Percentiles rank a stretch among this genome's conserved stretches.
These are phyloP conservation scores for Campoplex capitator DNA, from an alignment of 2,888 invertebrate genomes.

Conservation along the genomic window DNA sequence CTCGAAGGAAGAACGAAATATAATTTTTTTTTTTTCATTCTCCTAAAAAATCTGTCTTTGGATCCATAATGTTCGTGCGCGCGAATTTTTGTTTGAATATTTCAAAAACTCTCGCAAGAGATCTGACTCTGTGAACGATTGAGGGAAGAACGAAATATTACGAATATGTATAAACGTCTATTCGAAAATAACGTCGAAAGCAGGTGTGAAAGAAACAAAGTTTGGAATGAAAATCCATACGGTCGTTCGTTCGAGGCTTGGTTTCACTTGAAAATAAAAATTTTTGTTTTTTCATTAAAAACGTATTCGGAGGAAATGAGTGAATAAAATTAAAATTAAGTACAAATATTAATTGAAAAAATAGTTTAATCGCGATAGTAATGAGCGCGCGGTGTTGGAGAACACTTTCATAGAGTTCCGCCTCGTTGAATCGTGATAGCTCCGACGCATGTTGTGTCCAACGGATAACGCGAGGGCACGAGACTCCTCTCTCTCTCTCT, in stretches of 20 bases:
- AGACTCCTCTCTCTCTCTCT: constrained; percentile 34
- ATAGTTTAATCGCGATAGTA: constrained; percentile 1
- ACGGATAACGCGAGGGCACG: constrained; percentile 73
- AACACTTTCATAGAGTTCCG: constrained; percentile 68
- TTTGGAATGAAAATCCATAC: background rate
- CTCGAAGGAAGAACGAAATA: no score
- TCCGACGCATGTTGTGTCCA: constrained; percentile 67
- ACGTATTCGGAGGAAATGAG: background rate
- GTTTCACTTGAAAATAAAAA: background rate
- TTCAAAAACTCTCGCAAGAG: background rate
- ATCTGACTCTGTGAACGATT: background rate
- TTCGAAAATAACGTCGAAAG: background rate
- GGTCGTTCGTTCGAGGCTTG: background rate
- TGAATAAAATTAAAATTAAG: constrained; percentile 5
- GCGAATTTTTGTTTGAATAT: background rate
- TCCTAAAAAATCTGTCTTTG: no score
- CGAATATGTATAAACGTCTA: background rate
- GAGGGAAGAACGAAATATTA: background rate
- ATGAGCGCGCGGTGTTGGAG: constrained; percentile 24
- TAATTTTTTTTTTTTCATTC: no score
- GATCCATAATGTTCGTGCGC: background rate
- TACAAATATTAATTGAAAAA: background rate
- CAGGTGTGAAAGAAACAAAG: constrained; percentile 1
- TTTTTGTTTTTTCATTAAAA: background rate
- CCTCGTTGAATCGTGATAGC: constrained; percentile 72